Evolutionary conservation across 2,888 invertebrate genomes (phyloP), one percentile per base, ranked within the genome.

Genomic region (Hydroisotoma schaefferi): DNA sequence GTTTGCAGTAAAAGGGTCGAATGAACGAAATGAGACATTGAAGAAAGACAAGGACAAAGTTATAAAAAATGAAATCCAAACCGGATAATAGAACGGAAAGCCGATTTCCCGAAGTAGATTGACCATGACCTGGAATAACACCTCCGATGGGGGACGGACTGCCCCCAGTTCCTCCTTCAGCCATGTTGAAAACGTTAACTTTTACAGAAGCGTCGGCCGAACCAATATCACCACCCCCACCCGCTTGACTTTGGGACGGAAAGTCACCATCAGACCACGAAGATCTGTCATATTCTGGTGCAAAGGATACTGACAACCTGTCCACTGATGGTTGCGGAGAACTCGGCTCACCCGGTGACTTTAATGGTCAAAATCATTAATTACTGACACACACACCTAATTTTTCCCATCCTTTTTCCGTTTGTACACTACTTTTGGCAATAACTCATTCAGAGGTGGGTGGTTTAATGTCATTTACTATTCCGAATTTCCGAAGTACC

Each of bases 251-350:
- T 23, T 2, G 63, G 25, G 27, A 10, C 40, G 51, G 55, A 28
- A 48, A 53, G 57, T 55, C 53, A 28, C 20, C 28, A 26, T 46
- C 47, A 22, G 54, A 57, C 37, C 48, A 51, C 18, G 52, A 61
- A 28, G 53, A 26, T 47, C 59, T 52, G 52, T 65, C 59, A 56
- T 81, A 75, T 61, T 81, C 83, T 15, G 81, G 80, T 0, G 86
- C 86, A 80, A 87, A 87, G 46, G 85, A 87, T 60, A 87, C 87
- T 12, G 87, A 87, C 44, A 86, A 79, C 54, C 86, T 81, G 76
- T 87, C 86, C 53, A 84, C 80, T 1, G 86, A 86, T 4, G 85
- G 84, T 75, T 86, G 86, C 1, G 85, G 85, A 0, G 86, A 86
- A 1, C 82, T 77, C 0, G 84, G 84, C 58, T 82, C 83, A 62